phyloP scores from a whole-genome alignment of 2,113 vertebrate species.

The Uria lomvia region DNA sequence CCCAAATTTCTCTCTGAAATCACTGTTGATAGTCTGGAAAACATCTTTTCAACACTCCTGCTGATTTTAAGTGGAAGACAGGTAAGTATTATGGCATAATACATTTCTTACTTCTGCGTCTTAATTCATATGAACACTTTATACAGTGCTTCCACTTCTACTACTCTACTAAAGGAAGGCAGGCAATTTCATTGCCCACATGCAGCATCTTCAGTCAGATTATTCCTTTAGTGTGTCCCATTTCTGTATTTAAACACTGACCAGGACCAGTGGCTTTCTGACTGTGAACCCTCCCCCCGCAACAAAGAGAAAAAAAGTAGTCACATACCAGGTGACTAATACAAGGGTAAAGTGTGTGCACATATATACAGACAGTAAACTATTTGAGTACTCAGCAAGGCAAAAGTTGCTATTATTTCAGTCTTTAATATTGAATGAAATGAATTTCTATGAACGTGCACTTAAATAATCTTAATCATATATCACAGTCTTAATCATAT shows the following conservation, averaged over 20 bases:
- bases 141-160: background rate
- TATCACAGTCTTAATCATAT: background rate
- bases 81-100: background rate
- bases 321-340: background rate
- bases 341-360: background rate
- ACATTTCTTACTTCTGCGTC: background rate
- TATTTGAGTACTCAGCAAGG: background rate
- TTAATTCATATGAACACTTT: background rate
- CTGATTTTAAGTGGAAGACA: background rate
- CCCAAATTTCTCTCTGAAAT: background rate
- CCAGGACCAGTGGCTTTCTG: background rate
- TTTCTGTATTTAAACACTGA: background rate
- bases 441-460: background rate
- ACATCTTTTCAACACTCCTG: background rate
- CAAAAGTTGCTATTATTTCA: background rate
- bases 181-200: background rate
- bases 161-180: background rate
- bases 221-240: background rate
- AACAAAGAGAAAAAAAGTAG: background rate
- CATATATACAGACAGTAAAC: background rate
- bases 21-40: background rate
- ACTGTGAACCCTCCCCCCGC: accelerated
- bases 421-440: background rate
- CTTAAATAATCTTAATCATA: background rate
- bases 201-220: background rate